A percentile compares a stretch with the other conserved stretches of the same genome.
Conservation (phyloP, 2,113 vertebrate species). For the Scytalopus superciliaris region DNA sequence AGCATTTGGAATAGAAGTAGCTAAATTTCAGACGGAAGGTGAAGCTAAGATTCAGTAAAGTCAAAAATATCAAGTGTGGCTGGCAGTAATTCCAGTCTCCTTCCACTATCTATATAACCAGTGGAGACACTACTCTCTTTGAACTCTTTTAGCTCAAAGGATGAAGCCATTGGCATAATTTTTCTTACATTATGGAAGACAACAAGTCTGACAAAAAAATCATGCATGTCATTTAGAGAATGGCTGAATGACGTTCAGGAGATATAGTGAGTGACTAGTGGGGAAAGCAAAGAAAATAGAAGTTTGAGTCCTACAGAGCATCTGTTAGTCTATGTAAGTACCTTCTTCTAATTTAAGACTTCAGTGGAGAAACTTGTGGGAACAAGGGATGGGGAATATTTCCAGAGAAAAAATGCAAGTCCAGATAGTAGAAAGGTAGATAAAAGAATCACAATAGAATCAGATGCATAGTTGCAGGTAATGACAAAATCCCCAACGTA, state of each 20-base stretch:
- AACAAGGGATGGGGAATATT: not conserved
- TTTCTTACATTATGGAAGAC: not conserved
- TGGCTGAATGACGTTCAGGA: not conserved
- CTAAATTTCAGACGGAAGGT: not conserved
- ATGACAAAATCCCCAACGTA: fast-evolving
- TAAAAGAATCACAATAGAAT: not conserved
- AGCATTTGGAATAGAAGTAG: not conserved
- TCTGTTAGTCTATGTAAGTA: not conserved
- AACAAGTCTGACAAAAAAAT: not conserved
- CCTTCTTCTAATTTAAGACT: too few species aligned
- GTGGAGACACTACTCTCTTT: not conserved
- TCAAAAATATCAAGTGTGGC: not conserved
- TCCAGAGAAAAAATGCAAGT: not conserved
- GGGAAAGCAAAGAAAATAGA: not conserved
- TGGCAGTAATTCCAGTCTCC: not conserved
- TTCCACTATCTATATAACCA: not conserved
- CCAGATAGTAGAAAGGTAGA: not conserved
- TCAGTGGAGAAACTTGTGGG: too few species aligned
- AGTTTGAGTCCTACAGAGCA: not conserved
- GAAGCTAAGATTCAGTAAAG: not conserved
- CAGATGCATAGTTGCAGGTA: not conserved
- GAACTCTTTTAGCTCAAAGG: not conserved
- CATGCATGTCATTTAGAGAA: not conserved
- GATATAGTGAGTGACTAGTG: not conserved
- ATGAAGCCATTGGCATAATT: not conserved